Conservation (phyloP, 1,140 invertebrate genomes). For the Phenacoccus solenopsis region DNA sequence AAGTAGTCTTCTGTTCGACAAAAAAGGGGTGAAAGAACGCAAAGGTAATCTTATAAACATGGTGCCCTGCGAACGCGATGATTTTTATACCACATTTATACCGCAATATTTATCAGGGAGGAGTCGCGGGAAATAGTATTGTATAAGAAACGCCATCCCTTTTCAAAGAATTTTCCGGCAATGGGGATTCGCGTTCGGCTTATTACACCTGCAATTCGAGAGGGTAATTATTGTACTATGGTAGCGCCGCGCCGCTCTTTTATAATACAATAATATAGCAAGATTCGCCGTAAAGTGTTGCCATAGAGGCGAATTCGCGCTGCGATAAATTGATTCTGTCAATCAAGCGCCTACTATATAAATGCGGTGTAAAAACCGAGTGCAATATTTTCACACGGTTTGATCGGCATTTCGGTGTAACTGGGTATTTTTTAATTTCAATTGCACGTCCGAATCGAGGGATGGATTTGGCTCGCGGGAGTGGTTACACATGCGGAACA, state of each 20-base stretch:
- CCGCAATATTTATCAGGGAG: background rate
- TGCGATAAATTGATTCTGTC: background rate
- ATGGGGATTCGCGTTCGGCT: background rate
- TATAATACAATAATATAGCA: too few species aligned
- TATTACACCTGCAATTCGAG: background rate
- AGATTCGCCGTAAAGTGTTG: too few species aligned
- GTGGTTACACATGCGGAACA: background rate
- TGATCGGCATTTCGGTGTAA: background rate
- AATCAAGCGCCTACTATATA: background rate
- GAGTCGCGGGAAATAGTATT: background rate
- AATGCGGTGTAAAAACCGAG: background rate
- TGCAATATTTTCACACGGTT: background rate
- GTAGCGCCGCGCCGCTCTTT: too few species aligned
- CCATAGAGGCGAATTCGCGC: background rate
- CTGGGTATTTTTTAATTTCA: background rate
- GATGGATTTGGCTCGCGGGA: background rate
- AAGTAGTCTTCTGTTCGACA: background rate
- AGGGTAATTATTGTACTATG: too few species aligned
- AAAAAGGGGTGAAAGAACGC: background rate
- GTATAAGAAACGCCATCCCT: background rate
- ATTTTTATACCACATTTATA: conserved; percentile 3
- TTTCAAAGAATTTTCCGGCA: background rate
- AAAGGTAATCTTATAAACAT: conserved; percentile 1
- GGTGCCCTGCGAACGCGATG: too few species aligned
- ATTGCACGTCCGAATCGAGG: too few species aligned